Evolutionary conservation across 1,140 invertebrate species (phyloP), one percentile per base, ranked within the genome.

Genomic region (Drosophila grimshawi): DNA sequence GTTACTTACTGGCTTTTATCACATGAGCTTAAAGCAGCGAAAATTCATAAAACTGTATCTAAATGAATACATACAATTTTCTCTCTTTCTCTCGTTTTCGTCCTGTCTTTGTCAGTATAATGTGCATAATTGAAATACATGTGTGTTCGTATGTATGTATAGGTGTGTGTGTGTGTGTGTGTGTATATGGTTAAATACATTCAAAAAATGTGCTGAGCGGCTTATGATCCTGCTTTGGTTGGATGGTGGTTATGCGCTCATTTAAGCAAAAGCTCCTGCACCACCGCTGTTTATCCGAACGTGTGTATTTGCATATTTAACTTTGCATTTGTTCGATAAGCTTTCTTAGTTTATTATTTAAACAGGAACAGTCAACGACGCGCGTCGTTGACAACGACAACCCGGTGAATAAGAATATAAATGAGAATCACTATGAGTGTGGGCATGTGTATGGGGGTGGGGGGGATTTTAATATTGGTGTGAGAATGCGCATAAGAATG

Each of bases 301-400:
- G 62, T 70, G 49, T 78, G 62, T 72, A 63, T 80, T 80, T 80
- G 78, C 78, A 80, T 80, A 80, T 80, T 80, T 80, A 81, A 81
- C 79, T 81, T 81, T 81, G 79, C 79, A 78, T 81, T 81, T 81
- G 68, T 74, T 79, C 79, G 74, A 74, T 81, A 81, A 81, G 79
- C 79, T 81, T 81, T 74, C 79, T 81, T 81, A 77, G 79, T 81
- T 81, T 81, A 81, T 81, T 81, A 81, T 81, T 81, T 81, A 81
- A 81, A 81, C 68, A 81, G 79, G 71, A 81, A 64, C 63, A 65
- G 78, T 63, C 68, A 69, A 73, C 33, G 49, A 43, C 29, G 11
- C 52, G 53, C 59, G 56, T 43, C 78, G 72, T 55, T 72, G 78
- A 72, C 78, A 72, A 75, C 72, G 73, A 63, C 55, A 57, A n/a